Evolutionary conservation across 2,888 invertebrate species (phyloP), one percentile per base, ranked within the genome.

Genomic region (Torymus aiolomorphi): DNA sequence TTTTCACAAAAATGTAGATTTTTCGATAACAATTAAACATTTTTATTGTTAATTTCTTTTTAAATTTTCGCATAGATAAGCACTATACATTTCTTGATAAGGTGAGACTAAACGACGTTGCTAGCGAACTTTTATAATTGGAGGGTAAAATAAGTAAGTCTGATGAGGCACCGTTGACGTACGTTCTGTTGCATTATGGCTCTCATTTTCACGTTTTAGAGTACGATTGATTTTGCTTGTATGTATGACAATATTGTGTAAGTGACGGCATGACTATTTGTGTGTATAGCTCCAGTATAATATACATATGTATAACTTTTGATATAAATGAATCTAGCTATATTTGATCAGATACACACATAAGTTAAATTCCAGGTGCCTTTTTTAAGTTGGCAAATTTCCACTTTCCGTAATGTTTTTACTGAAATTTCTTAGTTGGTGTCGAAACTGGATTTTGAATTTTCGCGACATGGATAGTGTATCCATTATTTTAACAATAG

Each of bases 1-100:
- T 84, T 83, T 86, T 85, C 80, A 83, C 80, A 80, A 82, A 82
- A 79, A 63, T 73, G 75, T 75, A 72, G 72, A 69, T 56, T 78
- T 24, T 69, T 76, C 71, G 54, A 72, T 75, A 76, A 79, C 61
- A 56, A 67, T 76, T 80, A 75, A 70, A 74, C 57, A 72, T 73
- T 79, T 74, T 69, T 66, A 77, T 76, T 66, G 10, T 62, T 73
- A 63, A 62, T 76, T 69, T 63, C 18, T 59, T 81, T 71, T 81
- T 78, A 62, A 70, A 74, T n/a, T 71, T 77, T 51, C 13, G 8
- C 67, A 5, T 70, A 72, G 18, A 62, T 69, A 52, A 76, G 66
- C 75, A 56, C 57, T 65, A 24, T 24, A 63, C 20, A 54, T 70
- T 65, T 74, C 63, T 59, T 73, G 51, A 71, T n/a, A 65, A 67